Evolutionary conservation across 1,140 invertebrate genomes (phyloP).

Genomic region (Oryzaephilus surinamensis): DNA sequence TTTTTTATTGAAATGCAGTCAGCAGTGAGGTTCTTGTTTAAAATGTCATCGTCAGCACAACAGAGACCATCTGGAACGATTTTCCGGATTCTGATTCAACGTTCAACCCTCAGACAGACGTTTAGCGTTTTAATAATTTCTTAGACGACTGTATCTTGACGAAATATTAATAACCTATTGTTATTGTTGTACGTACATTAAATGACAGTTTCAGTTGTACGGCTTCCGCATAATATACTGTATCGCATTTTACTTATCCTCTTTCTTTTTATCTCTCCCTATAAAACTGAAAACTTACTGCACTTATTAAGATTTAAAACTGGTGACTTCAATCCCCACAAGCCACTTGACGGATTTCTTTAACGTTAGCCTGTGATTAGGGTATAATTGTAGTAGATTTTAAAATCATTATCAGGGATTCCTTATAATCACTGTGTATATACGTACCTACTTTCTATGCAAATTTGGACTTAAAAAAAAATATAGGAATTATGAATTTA

Average conservation of each 20-base stretch:
- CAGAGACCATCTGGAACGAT: conserved; percentile 12
- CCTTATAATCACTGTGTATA: conserved; percentile 7
- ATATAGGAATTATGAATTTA: too few species aligned
- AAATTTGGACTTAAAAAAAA: too few species aligned
- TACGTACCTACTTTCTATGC: too few species aligned
- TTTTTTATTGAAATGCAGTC: conserved; percentile 15
- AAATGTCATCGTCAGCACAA: conserved; percentile 15
- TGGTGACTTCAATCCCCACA: neutral
- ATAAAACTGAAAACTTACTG: neutral
- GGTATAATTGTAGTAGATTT: conserved; percentile 10
- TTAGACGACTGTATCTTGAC: too few species aligned
- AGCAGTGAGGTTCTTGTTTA: conserved; percentile 12
- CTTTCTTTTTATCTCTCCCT: too few species aligned
- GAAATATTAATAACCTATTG: conserved; percentile 1
- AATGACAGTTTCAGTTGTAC: neutral
- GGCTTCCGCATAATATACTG: conserved; percentile 1
- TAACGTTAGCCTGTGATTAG: conserved; percentile 7
- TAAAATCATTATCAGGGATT: conserved; percentile 13
- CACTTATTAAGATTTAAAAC: neutral
- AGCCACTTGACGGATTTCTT: conserved; percentile 1
- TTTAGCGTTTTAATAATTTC: too few species aligned
- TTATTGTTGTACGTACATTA: neutral
- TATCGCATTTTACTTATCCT: too few species aligned
- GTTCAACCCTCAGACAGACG: conserved; percentile 5
- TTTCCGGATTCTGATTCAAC: conserved; percentile 10